Percentiles rank a stretch among this genome's conserved stretches.
Evolutionary conservation across 2,888 invertebrate species (phyloP).

Genomic region (Drosophila ustulata): DNA sequence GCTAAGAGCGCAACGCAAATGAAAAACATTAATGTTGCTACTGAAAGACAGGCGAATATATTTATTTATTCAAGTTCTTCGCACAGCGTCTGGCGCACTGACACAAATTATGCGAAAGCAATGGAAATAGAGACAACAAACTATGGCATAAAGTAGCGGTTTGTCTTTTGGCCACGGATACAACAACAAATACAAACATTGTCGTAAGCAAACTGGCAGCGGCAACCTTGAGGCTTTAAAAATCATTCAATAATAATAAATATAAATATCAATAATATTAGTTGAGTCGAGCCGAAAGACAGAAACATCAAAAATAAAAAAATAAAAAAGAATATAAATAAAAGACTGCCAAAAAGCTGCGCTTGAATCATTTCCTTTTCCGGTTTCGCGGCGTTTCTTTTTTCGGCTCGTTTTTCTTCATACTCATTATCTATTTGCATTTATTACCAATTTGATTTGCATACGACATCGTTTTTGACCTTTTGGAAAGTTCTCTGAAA

Average conservation of each 20-base stretch:
- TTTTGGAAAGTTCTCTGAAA: conserved; percentile 38
- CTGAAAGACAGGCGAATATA: conserved; percentile 11
- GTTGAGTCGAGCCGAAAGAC: neutral
- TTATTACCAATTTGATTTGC: conserved; percentile 59
- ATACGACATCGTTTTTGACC: conserved; percentile 44
- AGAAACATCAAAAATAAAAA: conserved; percentile 11
- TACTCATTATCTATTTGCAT: conserved; percentile 61
- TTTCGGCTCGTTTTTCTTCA: conserved; percentile 32
- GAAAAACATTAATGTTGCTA: conserved; percentile 2
- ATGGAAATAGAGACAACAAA: conserved; percentile 20
- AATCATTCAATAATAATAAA: conserved; percentile 34
- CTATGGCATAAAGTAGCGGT: conserved; percentile 42
- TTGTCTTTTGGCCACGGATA: conserved; percentile 14
- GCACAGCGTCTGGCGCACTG: conserved; percentile 15
- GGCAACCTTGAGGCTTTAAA: conserved; percentile 52
- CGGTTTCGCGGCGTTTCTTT: conserved; percentile 62
- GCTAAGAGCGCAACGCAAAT: neutral
- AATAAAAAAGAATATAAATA: neutral
- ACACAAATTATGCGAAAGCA: conserved; percentile 36
- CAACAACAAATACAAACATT: conserved; percentile 13
- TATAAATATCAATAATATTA: conserved; percentile 42
- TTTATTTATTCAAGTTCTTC: conserved; percentile 28
- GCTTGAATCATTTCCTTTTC: conserved; percentile 76
- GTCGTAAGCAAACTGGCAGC: conserved; percentile 11
- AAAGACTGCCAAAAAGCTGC: conserved; percentile 24